Evolutionary conservation across 2,113 vertebrate genomes (phyloP), one percentile per base, ranked within the genome.

Genomic region (Pangasianodon hypophthalmus): DNA sequence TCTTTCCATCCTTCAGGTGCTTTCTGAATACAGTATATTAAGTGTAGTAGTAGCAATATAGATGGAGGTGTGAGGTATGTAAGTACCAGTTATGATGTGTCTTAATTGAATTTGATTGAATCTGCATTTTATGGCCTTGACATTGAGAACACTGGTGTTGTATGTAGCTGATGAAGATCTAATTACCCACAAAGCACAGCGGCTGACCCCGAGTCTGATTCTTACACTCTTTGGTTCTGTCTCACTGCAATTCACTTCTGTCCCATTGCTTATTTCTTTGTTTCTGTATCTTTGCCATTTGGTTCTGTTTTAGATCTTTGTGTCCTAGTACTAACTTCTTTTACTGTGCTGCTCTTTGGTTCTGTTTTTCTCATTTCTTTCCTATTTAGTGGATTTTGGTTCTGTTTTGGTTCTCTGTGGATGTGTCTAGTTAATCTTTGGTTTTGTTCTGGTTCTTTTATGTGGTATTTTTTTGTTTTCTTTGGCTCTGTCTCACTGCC

Each of bases 61-160:
- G 44, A 24, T 56, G 52, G 32, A 75, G 46, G 37, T 1, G 1
- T 37, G 37, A 37, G 37, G 37, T 37, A 37, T 37, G 54, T 86
- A 71, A 37, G 67, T 16, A 75, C 29, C 81, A 83, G 52, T 64
- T 77, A 88, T 62, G 88, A 88, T 89, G 54, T 54, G 77, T 91
- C 88, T 92, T 92, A 92, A 95, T 92, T 91, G 89, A 93, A 91
- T 94, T 92, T 92, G 91, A 94, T 94, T 92, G 93, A 93, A 92
- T 88, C 71, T 67, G 64, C 67, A 77, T 91, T 93, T 93, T 92
- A 94, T 89, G 84, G 92, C n/a, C 60, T 88, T 94, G 89, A 94
- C 90, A 92, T 90, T 90, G 85, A 41, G 0, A 54, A 90, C 92
- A 92, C 90, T 82, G 44, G 41, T 56, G 89, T 86, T 89, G 60